Percentiles rank a stretch among this genome's conserved stretches.
phyloP scores from a whole-genome alignment of 2,797 vertebrate genomes.

The Miichthys miiuy region DNA sequence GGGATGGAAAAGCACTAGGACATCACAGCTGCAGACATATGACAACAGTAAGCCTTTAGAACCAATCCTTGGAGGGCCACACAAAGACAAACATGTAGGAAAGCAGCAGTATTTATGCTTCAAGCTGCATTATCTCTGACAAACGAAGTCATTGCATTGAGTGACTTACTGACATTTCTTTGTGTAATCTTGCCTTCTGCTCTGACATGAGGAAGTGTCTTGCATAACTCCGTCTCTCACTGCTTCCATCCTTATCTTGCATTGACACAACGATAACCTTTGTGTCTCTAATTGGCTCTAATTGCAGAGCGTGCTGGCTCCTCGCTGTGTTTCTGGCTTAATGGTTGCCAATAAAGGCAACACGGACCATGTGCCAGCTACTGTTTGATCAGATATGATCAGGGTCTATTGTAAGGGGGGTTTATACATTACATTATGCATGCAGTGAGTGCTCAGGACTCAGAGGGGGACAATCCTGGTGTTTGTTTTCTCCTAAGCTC shows the following conservation, averaged over 20 bases:
- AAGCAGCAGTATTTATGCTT: not conserved
- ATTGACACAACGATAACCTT: slow-evolving; percentile 37
- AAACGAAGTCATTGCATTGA: too few species aligned
- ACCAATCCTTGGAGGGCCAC: not conserved
- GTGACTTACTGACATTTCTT: not conserved
- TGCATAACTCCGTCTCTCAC: not conserved
- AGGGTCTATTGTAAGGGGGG: slow-evolving; percentile 5
- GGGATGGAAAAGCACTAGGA: slow-evolving; percentile 53
- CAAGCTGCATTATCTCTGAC: too few species aligned
- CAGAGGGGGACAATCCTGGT: slow-evolving; percentile 38
- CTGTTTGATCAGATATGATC: slow-evolving; percentile 36
- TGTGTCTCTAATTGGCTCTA: slow-evolving; percentile 26
- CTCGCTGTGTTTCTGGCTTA: slow-evolving; percentile 1
- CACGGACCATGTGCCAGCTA: not conserved
- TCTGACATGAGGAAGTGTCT: not conserved
- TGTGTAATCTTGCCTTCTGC: not conserved
- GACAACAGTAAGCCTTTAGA: slow-evolving; percentile 1
- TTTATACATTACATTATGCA: slow-evolving; percentile 14
- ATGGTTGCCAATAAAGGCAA: slow-evolving; percentile 2
- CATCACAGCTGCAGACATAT: slow-evolving; percentile 14
- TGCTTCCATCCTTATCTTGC: slow-evolving; percentile 40
- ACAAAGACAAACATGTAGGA: not conserved
- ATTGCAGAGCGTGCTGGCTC: not conserved
- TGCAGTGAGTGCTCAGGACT: slow-evolving; percentile 30
- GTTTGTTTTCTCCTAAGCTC: slow-evolving; percentile 69